Conservation (phyloP, 2,888 invertebrate species). For the Parelbella ahira region DNA sequence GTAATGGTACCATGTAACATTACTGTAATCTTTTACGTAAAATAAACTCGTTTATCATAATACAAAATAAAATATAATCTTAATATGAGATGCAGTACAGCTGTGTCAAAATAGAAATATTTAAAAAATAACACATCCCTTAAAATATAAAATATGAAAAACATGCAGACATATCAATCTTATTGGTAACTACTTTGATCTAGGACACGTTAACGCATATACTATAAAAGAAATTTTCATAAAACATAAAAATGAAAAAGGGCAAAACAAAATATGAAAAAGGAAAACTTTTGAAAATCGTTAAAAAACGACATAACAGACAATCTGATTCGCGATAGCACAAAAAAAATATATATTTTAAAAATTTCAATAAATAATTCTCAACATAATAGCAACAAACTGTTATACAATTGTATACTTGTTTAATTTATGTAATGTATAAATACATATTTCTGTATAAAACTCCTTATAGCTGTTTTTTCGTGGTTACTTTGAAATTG, state of each 20-base stretch:
- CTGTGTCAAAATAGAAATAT: slow-evolving; percentile 29
- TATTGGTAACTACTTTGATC: slow-evolving; percentile 38
- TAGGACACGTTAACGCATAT: slow-evolving; percentile 27
- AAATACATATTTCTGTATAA: no score
- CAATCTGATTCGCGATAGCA: slow-evolving; percentile 36
- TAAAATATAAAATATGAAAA: slow-evolving; percentile 6
- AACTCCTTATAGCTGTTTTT: no score
- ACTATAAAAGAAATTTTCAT: no score
- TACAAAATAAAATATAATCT: slow-evolving; percentile 7
- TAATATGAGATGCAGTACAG: slow-evolving; percentile 9
- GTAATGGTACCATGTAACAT: no score
- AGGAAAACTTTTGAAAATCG: no score
- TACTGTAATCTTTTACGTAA: no score
- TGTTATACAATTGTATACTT: background rate
- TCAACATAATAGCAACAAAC: background rate
- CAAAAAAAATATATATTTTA: no score
- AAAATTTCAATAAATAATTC: no score
- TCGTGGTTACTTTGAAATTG: no score
- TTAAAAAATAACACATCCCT: slow-evolving; percentile 1
- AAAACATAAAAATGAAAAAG: slow-evolving; percentile 30
- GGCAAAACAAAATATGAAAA: no score
- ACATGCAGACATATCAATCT: slow-evolving; percentile 31
- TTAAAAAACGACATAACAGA: slow-evolving; percentile 35
- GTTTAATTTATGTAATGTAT: slow-evolving; percentile 13
- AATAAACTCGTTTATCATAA: no score